A percentile compares a stretch with the other conserved stretches of the same genome.
phyloP scores from a whole-genome alignment of 2,797 vertebrate species.

The Odontamblyopus rebecca region DNA sequence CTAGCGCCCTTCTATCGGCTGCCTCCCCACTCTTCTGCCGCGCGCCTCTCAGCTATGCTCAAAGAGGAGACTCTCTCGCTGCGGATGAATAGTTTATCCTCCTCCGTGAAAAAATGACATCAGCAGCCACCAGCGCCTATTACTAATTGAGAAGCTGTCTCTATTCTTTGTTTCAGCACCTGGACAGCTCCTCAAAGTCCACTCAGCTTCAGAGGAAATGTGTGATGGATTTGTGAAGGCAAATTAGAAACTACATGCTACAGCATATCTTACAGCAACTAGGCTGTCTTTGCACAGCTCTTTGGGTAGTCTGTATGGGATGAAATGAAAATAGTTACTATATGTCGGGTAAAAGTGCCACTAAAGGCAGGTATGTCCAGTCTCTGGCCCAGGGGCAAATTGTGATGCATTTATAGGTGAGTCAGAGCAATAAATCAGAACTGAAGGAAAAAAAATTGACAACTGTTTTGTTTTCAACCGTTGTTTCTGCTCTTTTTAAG shows the following conservation, averaged over 20 bases:
- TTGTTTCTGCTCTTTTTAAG: not conserved
- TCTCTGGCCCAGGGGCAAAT: too few relatives aligned
- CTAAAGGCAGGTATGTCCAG: not conserved
- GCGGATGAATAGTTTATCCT: conserved; percentile 27
- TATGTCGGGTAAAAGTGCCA: not conserved
- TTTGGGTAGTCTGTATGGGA: not conserved
- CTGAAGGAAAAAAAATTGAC: too few relatives aligned
- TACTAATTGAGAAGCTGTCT: conserved; percentile 36
- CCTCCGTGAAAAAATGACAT: conserved; percentile 22
- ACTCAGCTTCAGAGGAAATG: not conserved
- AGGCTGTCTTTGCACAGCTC: conserved; percentile 5
- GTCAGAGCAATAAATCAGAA: too few relatives aligned
- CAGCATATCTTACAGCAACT: not conserved
- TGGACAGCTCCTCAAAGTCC: conserved; percentile 68
- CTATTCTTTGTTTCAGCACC: conserved; percentile 57
- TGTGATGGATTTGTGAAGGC: too few relatives aligned
- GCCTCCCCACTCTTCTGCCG: not conserved
- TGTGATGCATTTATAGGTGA: too few relatives aligned
- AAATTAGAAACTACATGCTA: too few relatives aligned
- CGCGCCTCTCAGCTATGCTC: conserved; percentile 11
- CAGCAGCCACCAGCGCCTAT: conserved; percentile 21
- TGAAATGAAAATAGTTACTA: not conserved
- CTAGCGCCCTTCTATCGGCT: not conserved
- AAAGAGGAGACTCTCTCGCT: conserved; percentile 7
- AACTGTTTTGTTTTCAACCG: not conserved